Percentiles rank a stretch among this genome's conserved stretches.
phyloP scores from a whole-genome alignment of 2,797 vertebrate genomes.

The Hemitrygon akajei region DNA sequence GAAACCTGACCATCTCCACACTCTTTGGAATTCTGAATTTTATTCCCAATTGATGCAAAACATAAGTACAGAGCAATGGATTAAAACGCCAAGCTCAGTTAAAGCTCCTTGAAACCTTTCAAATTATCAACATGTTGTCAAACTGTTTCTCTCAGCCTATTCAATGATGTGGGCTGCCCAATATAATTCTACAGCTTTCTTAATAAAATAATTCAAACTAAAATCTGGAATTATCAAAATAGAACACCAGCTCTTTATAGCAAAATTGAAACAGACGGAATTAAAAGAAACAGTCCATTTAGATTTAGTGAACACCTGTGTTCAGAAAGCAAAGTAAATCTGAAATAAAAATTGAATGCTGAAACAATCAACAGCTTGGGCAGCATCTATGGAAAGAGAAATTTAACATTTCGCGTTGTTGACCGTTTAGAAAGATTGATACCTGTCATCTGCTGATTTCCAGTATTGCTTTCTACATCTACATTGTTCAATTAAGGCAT shows the following conservation, averaged over 20 bases:
- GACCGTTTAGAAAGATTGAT: too few species aligned
- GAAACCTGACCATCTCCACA: conserved; percentile 4
- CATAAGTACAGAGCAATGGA: neutral
- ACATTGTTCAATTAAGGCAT: neutral
- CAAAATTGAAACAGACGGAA: neutral
- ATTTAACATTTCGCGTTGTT: too few species aligned
- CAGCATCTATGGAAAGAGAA: too few species aligned
- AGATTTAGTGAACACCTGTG: neutral
- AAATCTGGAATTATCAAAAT: neutral
- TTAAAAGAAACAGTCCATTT: neutral
- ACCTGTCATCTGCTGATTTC: too few species aligned
- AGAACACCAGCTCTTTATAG: neutral
- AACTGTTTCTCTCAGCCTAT: neutral
- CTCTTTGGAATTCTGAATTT: neutral
- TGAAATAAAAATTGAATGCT: too few species aligned
- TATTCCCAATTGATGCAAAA: neutral
- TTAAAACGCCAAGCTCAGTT: neutral
- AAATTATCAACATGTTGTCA: neutral
- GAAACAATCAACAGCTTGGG: too few species aligned
- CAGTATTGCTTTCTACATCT: too few species aligned
- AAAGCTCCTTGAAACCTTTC: neutral
- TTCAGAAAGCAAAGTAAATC: too few species aligned
- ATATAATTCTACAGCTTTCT: neutral
- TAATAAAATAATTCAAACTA: neutral
- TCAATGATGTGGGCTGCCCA: neutral